These are phyloP conservation scores for Pyrocephalus nanus DNA, from an alignment of 2,797 vertebrate species.

Conservation along the genomic window DNA sequence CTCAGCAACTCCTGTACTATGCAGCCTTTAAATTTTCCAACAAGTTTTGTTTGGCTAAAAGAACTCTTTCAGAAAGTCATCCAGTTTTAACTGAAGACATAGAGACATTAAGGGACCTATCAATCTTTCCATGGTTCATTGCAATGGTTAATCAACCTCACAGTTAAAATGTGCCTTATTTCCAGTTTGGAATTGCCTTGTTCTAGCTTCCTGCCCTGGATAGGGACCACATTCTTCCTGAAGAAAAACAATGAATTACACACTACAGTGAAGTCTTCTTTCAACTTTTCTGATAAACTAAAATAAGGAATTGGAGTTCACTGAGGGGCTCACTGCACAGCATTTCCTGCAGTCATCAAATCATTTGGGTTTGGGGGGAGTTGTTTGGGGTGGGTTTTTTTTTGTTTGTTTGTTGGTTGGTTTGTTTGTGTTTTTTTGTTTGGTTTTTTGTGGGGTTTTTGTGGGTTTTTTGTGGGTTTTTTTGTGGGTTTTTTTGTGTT, in stretches of 20 bases:
- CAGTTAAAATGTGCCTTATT: constrained; percentile 36
- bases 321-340: background rate
- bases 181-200: constrained; percentile 53
- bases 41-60: constrained; percentile 46
- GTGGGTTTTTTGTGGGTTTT: no score
- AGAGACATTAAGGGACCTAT: constrained; percentile 37
- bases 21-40: constrained; percentile 17
- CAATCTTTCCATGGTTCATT: constrained; percentile 45
- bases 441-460: no score
- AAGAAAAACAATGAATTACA: constrained; percentile 46
- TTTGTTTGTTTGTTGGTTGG: background rate
- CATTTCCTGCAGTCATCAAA: constrained; percentile 31
- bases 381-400: background rate
- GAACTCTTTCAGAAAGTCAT: background rate
- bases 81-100: constrained; percentile 22
- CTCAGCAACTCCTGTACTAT: background rate
- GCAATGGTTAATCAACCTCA: constrained; percentile 33
- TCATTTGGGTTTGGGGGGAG: rapidly evolving
- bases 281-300: constrained; percentile 33
- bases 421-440: no score
- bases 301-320: constrained; percentile 5
- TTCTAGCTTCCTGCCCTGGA: constrained; percentile 32
- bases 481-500: no score
- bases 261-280: background rate
- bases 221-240: constrained; percentile 14